Evolutionary conservation across 2,113 vertebrate genomes (phyloP).

Genomic region (Equus przewalskii): DNA sequence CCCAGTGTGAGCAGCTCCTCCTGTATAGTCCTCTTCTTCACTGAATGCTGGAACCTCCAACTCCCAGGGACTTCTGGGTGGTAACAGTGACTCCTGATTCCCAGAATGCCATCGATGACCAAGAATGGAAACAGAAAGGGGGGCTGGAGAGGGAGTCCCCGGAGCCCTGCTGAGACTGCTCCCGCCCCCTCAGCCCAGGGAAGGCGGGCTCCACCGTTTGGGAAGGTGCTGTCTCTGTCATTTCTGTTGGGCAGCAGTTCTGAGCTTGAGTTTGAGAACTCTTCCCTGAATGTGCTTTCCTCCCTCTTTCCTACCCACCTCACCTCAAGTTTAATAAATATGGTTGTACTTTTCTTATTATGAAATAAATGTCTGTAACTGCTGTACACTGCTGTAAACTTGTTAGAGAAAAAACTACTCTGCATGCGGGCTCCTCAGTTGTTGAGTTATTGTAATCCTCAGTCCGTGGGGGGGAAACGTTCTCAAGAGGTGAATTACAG

Average conservation of each 20-base stretch:
- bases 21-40: background rate
- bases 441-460: constrained; percentile 40
- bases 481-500: background rate
- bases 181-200: accelerated
- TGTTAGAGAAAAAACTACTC: constrained; percentile 66
- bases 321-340: constrained; percentile 73
- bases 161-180: background rate
- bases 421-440: constrained; percentile 74
- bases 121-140: background rate
- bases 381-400: constrained; percentile 84
- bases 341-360: constrained; percentile 75
- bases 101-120: background rate
- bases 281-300: constrained; percentile 61
- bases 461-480: background rate
- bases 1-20: constrained; percentile 40
- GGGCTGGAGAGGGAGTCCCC: background rate
- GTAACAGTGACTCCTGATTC: background rate
- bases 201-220: background rate
- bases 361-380: constrained; percentile 85
- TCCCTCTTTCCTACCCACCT: constrained; percentile 37
- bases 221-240: background rate
- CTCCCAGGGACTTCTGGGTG: constrained; percentile 36
- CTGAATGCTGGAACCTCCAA: background rate
- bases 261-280: constrained; percentile 40
- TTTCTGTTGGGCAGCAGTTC: constrained; percentile 48